phyloP scores from a whole-genome alignment of 2,888 invertebrate genomes.

The Acanthosepion pharaonis region DNA sequence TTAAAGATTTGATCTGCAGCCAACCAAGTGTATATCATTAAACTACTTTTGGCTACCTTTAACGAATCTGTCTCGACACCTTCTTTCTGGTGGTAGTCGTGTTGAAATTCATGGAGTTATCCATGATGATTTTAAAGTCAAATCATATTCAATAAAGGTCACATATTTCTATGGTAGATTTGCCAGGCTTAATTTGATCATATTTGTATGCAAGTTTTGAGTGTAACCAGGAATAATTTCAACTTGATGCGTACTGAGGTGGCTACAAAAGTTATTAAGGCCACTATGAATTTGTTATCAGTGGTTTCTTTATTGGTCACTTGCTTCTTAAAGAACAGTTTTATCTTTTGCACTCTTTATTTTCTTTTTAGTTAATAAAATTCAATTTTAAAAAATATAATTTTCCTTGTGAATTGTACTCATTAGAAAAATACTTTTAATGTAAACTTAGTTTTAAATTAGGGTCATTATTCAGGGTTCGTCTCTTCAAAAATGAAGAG shows the following conservation, averaged over 20 bases:
- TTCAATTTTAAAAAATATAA: not conserved
- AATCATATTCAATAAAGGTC: constrained; percentile 22
- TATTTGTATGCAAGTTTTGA: constrained; percentile 11
- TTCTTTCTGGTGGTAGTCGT: not conserved
- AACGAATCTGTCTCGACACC: not conserved
- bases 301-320: not conserved
- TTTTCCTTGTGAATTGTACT: constrained; percentile 17
- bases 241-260: constrained; percentile 14
- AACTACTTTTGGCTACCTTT: no score
- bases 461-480: not conserved
- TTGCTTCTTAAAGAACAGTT: not conserved
- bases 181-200: constrained; percentile 10
- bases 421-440: constrained; percentile 14
- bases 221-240: not conserved
- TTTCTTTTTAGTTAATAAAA: not conserved
- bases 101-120: not conserved
- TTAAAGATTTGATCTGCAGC: no score
- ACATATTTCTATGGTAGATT: constrained; percentile 4
- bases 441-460: constrained; percentile 33
- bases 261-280: not conserved
- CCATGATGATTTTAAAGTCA: not conserved
- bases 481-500: not conserved
- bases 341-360: not conserved
- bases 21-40: no score
- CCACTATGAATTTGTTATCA: not conserved